A percentile compares a stretch with the other conserved stretches of the same genome.
phyloP scores from a whole-genome alignment of 1,140 invertebrate species.

The Choristoneura fumiferana region DNA sequence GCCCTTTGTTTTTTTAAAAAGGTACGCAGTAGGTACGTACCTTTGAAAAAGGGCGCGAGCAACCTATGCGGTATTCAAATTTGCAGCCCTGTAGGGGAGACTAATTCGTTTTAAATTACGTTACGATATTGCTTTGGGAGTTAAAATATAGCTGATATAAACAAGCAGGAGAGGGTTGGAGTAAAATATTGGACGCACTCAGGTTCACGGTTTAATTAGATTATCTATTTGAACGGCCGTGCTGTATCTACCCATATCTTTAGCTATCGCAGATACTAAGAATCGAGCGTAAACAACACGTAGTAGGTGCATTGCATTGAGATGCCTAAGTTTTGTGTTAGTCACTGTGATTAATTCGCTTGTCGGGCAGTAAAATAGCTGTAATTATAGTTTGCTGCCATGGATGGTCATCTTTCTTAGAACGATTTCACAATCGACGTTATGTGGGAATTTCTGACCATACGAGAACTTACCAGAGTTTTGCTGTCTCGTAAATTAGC shows the following conservation, averaged over 20 bases:
- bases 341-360: conserved; percentile 11
- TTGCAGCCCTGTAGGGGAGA: conserved; percentile 58
- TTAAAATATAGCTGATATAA: conserved; percentile 70
- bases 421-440: conserved; percentile 9
- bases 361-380: conserved; percentile 15
- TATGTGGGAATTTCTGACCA: not conserved
- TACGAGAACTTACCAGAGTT: not conserved
- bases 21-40: conserved; percentile 44
- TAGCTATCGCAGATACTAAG: conserved; percentile 19
- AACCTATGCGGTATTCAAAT: conserved; percentile 66
- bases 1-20: conserved; percentile 71
- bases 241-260: conserved; percentile 23
- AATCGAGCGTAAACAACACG: conserved; percentile 11
- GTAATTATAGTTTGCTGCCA: conserved; percentile 2
- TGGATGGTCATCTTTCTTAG: conserved; percentile 2
- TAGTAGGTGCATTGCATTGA: conserved; percentile 3
- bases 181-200: conserved; percentile 51
- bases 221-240: conserved; percentile 43
- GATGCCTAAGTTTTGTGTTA: conserved; percentile 2
- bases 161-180: conserved; percentile 58
- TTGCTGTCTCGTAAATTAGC: conserved; percentile 5
- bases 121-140: conserved; percentile 70
- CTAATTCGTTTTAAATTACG: conserved; percentile 77
- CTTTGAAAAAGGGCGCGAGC: conserved; percentile 58
- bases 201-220: conserved; percentile 44